A percentile compares a stretch with the other conserved stretches of the same genome.
phyloP scores from a whole-genome alignment of 2,888 invertebrate genomes.

The Anorthoa munda region DNA sequence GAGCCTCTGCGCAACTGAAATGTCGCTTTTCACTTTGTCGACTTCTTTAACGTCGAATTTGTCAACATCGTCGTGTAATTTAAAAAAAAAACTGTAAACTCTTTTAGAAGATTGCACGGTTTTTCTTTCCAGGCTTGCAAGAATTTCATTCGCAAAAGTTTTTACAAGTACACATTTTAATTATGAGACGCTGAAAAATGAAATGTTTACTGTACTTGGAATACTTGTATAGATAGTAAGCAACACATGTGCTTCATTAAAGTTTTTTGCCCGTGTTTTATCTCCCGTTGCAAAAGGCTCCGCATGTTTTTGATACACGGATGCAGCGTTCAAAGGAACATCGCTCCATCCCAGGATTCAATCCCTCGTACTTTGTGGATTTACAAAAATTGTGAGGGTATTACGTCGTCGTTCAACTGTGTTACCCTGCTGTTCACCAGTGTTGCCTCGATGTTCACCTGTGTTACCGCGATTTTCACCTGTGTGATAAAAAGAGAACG shows the following conservation, averaged over 20 bases:
- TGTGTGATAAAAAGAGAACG: slow-evolving; percentile 67
- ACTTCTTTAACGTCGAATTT: too few relatives aligned
- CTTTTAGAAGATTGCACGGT: neutral
- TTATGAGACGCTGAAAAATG: slow-evolving; percentile 54
- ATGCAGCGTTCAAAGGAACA: slow-evolving; percentile 79
- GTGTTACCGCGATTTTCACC: slow-evolving; percentile 64
- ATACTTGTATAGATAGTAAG: slow-evolving; percentile 43
- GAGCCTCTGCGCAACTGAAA: too few relatives aligned
- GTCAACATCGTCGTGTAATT: neutral
- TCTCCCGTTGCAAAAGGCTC: slow-evolving; percentile 67
- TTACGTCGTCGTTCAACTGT: slow-evolving; percentile 66
- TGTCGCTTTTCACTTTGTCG: too few relatives aligned
- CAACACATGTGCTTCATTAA: slow-evolving; percentile 69
- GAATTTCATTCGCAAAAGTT: slow-evolving; percentile 20
- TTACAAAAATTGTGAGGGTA: slow-evolving; percentile 79
- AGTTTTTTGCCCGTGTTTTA: slow-evolving; percentile 64
- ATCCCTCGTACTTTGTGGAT: slow-evolving; percentile 78
- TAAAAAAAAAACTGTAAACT: neutral
- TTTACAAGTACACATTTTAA: slow-evolving; percentile 62
- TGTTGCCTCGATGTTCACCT: slow-evolving; percentile 65
- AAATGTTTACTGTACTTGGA: slow-evolving; percentile 18
- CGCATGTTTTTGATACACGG: slow-evolving; percentile 68
- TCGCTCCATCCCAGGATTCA: slow-evolving; percentile 74
- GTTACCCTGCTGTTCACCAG: slow-evolving; percentile 66
- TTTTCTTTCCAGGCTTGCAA: too few relatives aligned